Conservation (phyloP, 1,140 invertebrate species). For the Phymastichus coffea region DNA sequence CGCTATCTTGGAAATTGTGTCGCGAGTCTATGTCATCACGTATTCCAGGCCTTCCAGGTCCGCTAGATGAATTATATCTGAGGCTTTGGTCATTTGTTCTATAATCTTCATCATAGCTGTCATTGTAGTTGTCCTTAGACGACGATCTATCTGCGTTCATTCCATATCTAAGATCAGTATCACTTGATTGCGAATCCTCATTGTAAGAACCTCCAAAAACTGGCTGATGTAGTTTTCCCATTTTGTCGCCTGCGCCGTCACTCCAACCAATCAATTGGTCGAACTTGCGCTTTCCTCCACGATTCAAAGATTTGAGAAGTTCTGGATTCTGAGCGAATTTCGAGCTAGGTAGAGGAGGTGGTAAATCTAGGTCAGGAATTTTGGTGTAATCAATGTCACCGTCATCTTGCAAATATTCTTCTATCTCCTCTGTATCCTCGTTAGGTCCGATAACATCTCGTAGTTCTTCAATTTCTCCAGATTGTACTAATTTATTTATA, state of each 20-base stretch:
- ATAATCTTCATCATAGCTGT: constrained; percentile 5
- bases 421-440: constrained; percentile 61
- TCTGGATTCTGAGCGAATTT: constrained; percentile 55
- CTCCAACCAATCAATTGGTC: constrained; percentile 54
- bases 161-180: constrained; percentile 41
- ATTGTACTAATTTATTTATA: constrained; percentile 72
- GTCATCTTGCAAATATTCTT: constrained; percentile 59
- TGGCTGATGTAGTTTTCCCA: constrained; percentile 45
- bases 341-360: constrained; percentile 52
- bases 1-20: constrained; percentile 39
- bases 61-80: constrained; percentile 32
- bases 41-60: constrained; percentile 36
- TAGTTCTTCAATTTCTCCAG: constrained; percentile 76
- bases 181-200: constrained; percentile 45
- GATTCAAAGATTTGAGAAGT: constrained; percentile 48
- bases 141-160: constrained; percentile 27
- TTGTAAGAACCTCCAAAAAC: constrained; percentile 42
- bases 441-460: constrained; percentile 68
- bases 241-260: constrained; percentile 40
- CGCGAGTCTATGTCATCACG: constrained; percentile 33
- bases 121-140: constrained; percentile 24
- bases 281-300: constrained; percentile 53
- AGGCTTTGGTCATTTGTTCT: constrained; percentile 34
- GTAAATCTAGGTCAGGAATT: constrained; percentile 47
- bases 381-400: constrained; percentile 53